These are phyloP conservation scores for Crotalus viridis DNA, from an alignment of 2,113 vertebrate species.

Conservation along the genomic window DNA sequence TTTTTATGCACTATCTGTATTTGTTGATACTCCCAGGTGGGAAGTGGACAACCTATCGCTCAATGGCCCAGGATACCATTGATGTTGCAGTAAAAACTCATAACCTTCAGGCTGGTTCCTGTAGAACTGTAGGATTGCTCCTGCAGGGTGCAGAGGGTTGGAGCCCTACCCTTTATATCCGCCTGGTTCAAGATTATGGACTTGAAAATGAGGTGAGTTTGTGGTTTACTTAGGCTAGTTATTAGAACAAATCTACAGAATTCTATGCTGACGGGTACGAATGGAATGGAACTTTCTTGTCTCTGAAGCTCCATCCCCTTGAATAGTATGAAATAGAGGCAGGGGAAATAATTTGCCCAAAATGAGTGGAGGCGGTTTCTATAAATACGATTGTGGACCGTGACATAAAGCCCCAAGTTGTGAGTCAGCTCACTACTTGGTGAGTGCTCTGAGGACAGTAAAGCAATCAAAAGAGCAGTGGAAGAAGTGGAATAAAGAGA, in stretches of 20 bases:
- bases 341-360: neutral
- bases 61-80: slow-evolving; percentile 92
- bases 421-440: neutral
- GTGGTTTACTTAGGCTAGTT: neutral
- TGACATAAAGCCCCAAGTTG: neutral
- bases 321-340: neutral
- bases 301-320: neutral
- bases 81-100: slow-evolving; percentile 79
- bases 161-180: slow-evolving; percentile 93
- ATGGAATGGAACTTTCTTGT: neutral
- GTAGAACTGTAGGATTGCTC: slow-evolving; percentile 83
- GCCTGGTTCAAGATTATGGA: slow-evolving; percentile 95
- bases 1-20: neutral
- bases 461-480: neutral
- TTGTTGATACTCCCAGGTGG: slow-evolving; percentile 76
- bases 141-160: slow-evolving; percentile 89
- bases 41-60: slow-evolving; percentile 96
- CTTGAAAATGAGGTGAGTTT: slow-evolving; percentile 87
- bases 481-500: neutral
- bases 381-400: neutral
- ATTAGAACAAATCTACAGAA: neutral
- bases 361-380: neutral
- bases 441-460: neutral
- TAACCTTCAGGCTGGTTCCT: slow-evolving; percentile 73
- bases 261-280: accelerated